These are phyloP conservation scores for Melipona quadrifasciata DNA, from an alignment of 1,140 invertebrate genomes.

Conservation along the genomic window DNA sequence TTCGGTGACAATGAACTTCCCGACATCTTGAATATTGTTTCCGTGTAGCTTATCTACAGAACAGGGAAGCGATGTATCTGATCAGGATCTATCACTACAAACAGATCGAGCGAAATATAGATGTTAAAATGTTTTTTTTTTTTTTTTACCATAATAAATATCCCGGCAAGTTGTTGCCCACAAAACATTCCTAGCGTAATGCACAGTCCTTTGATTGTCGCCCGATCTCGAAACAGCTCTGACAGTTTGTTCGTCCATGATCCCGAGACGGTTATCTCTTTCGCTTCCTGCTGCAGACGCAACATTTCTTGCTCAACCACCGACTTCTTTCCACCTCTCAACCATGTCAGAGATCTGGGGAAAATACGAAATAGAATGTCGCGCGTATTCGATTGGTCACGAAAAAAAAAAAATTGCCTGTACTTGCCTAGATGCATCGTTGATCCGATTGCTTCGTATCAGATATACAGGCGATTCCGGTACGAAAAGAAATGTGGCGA, in stretches of 20 bases:
- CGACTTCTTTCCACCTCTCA: slow-evolving; percentile 81
- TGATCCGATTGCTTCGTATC: slow-evolving; percentile 70
- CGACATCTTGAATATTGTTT: slow-evolving; percentile 83
- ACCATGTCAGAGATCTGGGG: slow-evolving; percentile 80
- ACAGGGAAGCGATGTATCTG: slow-evolving; percentile 33
- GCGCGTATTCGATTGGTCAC: background rate
- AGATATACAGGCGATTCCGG: slow-evolving; percentile 84
- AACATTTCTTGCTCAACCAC: slow-evolving; percentile 69
- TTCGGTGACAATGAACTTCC: slow-evolving; percentile 80
- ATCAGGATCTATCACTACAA: too few relatives aligned
- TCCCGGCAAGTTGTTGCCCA: slow-evolving; percentile 77
- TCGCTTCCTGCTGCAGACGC: slow-evolving; percentile 68
- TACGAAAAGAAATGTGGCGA: slow-evolving; percentile 80
- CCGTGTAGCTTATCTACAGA: slow-evolving; percentile 80
- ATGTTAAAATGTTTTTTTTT: background rate
- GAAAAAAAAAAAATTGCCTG: background rate
- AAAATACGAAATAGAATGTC: slow-evolving; percentile 7
- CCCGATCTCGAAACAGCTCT: slow-evolving; percentile 73
- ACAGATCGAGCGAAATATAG: too few relatives aligned
- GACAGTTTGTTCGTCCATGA: slow-evolving; percentile 51
- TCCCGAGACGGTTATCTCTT: slow-evolving; percentile 53
- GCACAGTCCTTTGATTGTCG: slow-evolving; percentile 76
- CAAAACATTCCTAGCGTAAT: slow-evolving; percentile 79
- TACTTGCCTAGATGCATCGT: slow-evolving; percentile 75
- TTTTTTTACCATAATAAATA: slow-evolving; percentile 75